phyloP scores from a whole-genome alignment of 2,888 invertebrate genomes.

The Ectemnius lituratus region DNA sequence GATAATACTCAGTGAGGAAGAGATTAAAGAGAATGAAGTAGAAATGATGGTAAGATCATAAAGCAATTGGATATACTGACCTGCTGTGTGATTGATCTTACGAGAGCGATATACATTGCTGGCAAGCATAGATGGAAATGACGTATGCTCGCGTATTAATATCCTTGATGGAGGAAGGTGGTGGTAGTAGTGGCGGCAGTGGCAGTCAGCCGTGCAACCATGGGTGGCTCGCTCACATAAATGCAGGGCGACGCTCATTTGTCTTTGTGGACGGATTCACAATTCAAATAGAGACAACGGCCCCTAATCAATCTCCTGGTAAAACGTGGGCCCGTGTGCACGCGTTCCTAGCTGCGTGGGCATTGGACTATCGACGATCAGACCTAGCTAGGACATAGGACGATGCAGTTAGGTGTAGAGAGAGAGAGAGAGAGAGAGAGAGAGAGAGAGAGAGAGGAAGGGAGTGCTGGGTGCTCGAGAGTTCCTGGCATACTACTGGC shows the following conservation, averaged over 20 bases:
- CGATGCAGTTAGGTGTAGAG: slow-evolving; percentile 32
- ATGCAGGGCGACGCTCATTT: slow-evolving; percentile 72
- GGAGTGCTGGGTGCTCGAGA: slow-evolving; percentile 4
- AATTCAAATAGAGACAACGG: slow-evolving; percentile 69
- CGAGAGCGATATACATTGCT: slow-evolving; percentile 71
- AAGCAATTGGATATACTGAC: slow-evolving; percentile 54
- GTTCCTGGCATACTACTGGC: slow-evolving; percentile 32
- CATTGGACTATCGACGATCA: slow-evolving; percentile 42
- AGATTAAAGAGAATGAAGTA: background rate
- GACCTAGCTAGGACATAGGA: slow-evolving; percentile 2
- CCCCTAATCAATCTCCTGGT: slow-evolving; percentile 70
- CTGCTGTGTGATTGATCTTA: slow-evolving; percentile 68
- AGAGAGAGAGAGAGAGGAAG: too few species aligned
- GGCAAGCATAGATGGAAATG: slow-evolving; percentile 64
- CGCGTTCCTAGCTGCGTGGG: too few species aligned
- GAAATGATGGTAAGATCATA: slow-evolving; percentile 50
- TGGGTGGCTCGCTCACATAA: slow-evolving; percentile 65
- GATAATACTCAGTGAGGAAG: too few species aligned
- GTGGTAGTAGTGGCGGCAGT: slow-evolving; percentile 6
- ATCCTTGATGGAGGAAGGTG: slow-evolving; percentile 69
- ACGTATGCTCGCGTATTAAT: slow-evolving; percentile 72
- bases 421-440: too few species aligned
- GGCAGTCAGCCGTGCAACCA: slow-evolving; percentile 70
- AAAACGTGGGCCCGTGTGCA: slow-evolving; percentile 40
- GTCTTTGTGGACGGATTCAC: slow-evolving; percentile 73